Evolutionary conservation across 2,888 invertebrate genomes (phyloP).

Genomic region (Norana najaformis): DNA sequence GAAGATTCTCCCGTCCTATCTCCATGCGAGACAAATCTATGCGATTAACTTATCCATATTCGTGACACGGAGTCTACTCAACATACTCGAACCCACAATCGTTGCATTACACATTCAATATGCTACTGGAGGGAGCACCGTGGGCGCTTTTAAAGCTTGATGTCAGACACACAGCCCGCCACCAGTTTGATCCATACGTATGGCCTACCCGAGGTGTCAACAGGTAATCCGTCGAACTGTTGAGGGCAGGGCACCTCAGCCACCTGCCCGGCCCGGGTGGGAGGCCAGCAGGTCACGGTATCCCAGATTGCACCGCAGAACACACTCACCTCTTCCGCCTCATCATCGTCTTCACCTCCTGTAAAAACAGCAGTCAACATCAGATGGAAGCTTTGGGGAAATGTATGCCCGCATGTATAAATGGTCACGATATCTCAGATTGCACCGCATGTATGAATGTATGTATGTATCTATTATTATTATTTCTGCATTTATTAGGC

Average conservation of each 20-base stretch:
- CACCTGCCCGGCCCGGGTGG: constrained; percentile 31
- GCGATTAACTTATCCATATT: neutral
- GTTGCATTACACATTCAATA: too few species aligned
- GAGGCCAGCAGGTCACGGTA: constrained; percentile 39
- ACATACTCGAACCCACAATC: neutral
- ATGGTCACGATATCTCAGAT: too few species aligned
- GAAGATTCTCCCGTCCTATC: too few species aligned
- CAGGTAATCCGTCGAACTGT: constrained; percentile 23
- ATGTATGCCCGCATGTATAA: neutral
- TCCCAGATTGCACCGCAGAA: constrained; percentile 37
- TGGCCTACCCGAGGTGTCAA: neutral
- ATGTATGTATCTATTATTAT: too few species aligned
- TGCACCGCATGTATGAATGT: too few species aligned
- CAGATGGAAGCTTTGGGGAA: neutral
- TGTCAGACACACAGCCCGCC: neutral
- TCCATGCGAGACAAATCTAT: neutral
- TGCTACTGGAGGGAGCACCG: too few species aligned
- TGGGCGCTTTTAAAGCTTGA: too few species aligned
- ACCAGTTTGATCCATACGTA: neutral
- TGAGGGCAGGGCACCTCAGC: constrained; percentile 32
- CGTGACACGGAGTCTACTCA: neutral
- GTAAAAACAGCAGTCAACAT: neutral
- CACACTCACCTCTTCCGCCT: neutral
- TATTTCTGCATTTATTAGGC: too few species aligned
- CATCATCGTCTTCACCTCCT: neutral